phyloP scores from a whole-genome alignment of 2,888 invertebrate genomes.

The Calameuta filiformis region DNA sequence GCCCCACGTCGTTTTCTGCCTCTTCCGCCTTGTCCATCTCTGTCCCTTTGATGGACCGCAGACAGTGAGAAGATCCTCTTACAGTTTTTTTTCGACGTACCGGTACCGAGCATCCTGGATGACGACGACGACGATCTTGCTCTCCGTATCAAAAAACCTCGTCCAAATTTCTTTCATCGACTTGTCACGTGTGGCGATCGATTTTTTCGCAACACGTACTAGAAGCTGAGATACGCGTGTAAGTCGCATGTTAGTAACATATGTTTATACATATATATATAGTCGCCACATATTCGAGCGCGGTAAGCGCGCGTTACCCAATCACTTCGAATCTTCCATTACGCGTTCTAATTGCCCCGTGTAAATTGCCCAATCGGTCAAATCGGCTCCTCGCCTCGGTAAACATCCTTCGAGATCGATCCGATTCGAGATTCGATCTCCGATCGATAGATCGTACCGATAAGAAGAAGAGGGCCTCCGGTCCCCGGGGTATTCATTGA shows the following conservation, averaged over 20 bases:
- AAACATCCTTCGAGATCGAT: background rate
- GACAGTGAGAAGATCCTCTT: background rate
- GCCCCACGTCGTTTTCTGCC: background rate
- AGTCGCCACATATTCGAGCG: background rate
- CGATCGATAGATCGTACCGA: background rate
- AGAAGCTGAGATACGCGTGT: background rate
- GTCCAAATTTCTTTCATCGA: background rate
- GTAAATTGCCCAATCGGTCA: background rate
- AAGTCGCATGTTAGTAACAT: background rate
- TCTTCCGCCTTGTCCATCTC: conserved; percentile 29
- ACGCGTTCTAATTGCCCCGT: background rate
- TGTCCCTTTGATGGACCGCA: conserved; percentile 10
- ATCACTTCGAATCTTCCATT: background rate
- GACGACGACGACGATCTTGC: background rate
- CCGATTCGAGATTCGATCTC: background rate
- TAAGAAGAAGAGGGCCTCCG: background rate
- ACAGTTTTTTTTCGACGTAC: background rate
- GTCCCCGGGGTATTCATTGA: background rate
- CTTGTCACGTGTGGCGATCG: background rate
- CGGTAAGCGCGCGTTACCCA: background rate
- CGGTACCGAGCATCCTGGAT: background rate
- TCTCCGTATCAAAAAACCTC: background rate
- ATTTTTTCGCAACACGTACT: background rate
- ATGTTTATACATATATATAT: background rate
- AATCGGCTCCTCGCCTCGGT: background rate